Percentiles rank a stretch among this genome's conserved stretches.
phyloP scores from a whole-genome alignment of 2,113 vertebrate species.

The Alosa alosa region DNA sequence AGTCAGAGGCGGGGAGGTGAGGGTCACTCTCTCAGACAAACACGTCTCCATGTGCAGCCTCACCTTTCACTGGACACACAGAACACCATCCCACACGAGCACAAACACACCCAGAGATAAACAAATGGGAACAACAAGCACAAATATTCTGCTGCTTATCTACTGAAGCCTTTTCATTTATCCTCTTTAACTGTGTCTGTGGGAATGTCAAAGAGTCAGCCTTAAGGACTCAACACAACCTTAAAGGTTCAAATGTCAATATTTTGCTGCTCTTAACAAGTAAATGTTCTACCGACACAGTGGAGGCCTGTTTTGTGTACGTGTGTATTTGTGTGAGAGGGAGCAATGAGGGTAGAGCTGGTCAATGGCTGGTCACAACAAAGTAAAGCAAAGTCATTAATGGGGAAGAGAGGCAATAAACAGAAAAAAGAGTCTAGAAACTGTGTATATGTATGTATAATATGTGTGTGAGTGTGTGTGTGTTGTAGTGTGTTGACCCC shows the following conservation, averaged over 20 bases:
- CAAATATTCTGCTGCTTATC: not conserved
- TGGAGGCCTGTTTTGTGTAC: not conserved
- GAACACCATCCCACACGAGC: not conserved
- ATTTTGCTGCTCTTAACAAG: not conserved
- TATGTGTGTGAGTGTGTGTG: not conserved
- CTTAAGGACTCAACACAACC: not conserved
- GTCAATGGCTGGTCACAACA: not conserved
- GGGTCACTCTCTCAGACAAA: not conserved
- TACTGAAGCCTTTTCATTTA: not conserved
- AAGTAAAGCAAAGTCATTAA: not conserved
- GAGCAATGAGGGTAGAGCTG: not conserved
- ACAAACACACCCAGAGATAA: not conserved
- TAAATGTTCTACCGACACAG: not conserved
- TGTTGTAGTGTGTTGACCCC: not conserved
- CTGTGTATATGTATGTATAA: not conserved
- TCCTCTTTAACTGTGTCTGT: not conserved
- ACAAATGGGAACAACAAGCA: not conserved
- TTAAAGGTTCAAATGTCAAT: not conserved
- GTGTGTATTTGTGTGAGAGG: not conserved
- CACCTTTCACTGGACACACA: not conserved
- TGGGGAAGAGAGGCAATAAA: not conserved
- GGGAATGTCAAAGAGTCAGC: too few species aligned
- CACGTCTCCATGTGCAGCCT: not conserved
- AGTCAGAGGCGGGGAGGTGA: not conserved
- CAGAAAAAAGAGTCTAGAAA: not conserved